These are phyloP conservation scores for Glomeris maerens DNA, from an alignment of 1,140 invertebrate species.

Conservation along the genomic window DNA sequence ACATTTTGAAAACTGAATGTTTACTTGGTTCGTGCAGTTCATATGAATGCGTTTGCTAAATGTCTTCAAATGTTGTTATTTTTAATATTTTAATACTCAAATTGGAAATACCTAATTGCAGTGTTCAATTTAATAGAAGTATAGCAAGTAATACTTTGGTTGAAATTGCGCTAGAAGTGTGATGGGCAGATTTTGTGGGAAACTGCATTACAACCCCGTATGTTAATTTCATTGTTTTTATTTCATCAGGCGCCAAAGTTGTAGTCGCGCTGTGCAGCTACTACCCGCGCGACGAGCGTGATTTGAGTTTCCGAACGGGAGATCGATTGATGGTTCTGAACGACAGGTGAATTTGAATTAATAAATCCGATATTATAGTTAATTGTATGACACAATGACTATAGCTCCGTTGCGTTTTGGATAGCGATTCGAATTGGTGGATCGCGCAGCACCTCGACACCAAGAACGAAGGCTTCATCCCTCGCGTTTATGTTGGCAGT, in stretches of 20 bases:
- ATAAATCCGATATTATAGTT: background rate
- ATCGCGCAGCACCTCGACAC: constrained; percentile 71
- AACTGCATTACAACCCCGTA: no score
- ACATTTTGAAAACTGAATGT: no score
- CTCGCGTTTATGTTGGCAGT: constrained; percentile 86
- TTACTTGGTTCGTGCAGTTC: no score
- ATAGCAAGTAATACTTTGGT: no score
- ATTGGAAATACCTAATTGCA: no score
- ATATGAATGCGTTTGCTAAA: no score
- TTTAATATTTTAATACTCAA: no score
- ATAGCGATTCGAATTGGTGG: constrained; percentile 83
- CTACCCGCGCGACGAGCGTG: constrained; percentile 70
- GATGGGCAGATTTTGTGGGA: no score
- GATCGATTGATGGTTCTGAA: constrained; percentile 78
- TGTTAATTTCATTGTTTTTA: no score
- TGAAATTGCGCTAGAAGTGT: no score
- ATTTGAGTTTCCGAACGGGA: constrained; percentile 82
- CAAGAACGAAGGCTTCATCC: constrained; percentile 72
- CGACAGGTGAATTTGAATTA: constrained; percentile 43
- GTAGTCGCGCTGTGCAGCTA: constrained; percentile 85
- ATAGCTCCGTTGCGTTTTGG: constrained; percentile 12
- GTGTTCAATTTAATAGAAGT: no score
- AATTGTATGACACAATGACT: constrained; percentile 12
- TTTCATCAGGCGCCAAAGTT: constrained; percentile 36
- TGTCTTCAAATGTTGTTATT: no score